Evolutionary conservation across 2,113 vertebrate species (phyloP).

Genomic region (Tenrec ecaudatus): DNA sequence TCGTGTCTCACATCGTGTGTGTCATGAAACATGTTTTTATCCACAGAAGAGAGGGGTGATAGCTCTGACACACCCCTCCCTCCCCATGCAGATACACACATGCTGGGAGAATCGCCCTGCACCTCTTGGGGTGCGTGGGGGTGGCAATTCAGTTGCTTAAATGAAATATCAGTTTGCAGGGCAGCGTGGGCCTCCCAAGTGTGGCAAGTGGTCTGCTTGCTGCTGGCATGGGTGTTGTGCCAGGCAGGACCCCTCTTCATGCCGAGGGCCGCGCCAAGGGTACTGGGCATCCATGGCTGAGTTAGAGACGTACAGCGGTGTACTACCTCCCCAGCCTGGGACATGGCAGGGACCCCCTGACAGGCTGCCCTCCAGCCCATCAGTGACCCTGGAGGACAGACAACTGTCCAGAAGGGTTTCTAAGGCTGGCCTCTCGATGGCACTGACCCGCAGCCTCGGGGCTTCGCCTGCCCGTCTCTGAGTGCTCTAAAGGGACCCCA

Average conservation of each 20-base stretch:
- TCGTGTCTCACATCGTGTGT: fast-evolving
- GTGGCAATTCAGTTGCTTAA: conserved; percentile 80
- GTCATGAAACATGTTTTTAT: neutral
- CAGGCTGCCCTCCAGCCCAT: too few relatives aligned
- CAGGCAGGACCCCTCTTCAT: fast-evolving
- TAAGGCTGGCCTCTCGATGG: too few relatives aligned
- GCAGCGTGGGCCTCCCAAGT: conserved; percentile 55
- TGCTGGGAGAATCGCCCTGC: conserved; percentile 69
- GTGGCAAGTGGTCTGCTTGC: conserved; percentile 50
- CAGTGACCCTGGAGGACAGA: too few relatives aligned
- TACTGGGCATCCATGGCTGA: too few relatives aligned
- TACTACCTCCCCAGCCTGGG: neutral
- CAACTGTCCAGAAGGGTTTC: too few relatives aligned
- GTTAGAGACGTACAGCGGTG: too few relatives aligned
- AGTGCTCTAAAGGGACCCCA: too few relatives aligned
- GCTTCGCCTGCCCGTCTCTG: too few relatives aligned
- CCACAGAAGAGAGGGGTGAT: neutral
- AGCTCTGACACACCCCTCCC: conserved; percentile 16
- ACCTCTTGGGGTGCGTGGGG: conserved; percentile 75
- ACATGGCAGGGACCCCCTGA: fast-evolving
- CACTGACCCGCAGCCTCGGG: too few relatives aligned
- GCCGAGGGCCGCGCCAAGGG: neutral
- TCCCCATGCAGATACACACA: conserved; percentile 50
- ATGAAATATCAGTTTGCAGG: conserved; percentile 82
- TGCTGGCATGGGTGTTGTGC: conserved; percentile 31